Evolutionary conservation across 1,140 invertebrate species (phyloP), one percentile per base, ranked within the genome.

Genomic region (Drosophila takahashii): DNA sequence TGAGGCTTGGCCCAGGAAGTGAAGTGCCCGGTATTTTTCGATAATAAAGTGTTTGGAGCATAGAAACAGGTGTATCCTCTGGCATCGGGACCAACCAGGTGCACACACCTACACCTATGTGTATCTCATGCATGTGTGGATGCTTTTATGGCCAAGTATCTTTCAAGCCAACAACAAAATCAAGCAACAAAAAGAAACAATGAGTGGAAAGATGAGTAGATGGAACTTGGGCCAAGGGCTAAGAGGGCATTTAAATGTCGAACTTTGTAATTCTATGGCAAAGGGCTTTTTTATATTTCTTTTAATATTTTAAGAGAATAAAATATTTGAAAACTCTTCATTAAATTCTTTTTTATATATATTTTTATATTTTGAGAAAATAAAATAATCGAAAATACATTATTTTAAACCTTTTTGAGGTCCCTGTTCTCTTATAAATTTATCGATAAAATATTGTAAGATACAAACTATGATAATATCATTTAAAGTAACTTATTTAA

Each of bases 21-120:
- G 27, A 64, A 67, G 64, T 50, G 44, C 15, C 36, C 29, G 36
- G 6, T 27, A 41, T 39, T 18, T 59, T 36, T 16, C 36, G 64
- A 65, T 52, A 65, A 67, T 67, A 67, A 65, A 65, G 60, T 51
- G 59, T 42, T 65, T 47, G 45, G 51, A 26, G 36, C 44, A 39
- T 16, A 11, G 32, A 26, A 48, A 22, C 42, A 41, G 62, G 42
- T 48, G 62, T 48, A 34, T 66, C 26, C 32, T 13, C 6, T 7
- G 9, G 9, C 56, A 36, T 34, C 22, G 32, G 26, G 13, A 29
- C 26, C 29, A 2, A 26, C 34, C 58, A 29, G 52, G 34, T 61
- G 48, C 22, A n/a, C 9, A 27, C 1, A 22, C 13, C 18, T 50
- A 4, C 6, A 32, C 32, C 5, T 32, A 32, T 32, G 9, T 9